These are phyloP conservation scores for Botrylloides violaceus DNA, from an alignment of 23 tunicate genomes.

Conservation along the genomic window DNA sequence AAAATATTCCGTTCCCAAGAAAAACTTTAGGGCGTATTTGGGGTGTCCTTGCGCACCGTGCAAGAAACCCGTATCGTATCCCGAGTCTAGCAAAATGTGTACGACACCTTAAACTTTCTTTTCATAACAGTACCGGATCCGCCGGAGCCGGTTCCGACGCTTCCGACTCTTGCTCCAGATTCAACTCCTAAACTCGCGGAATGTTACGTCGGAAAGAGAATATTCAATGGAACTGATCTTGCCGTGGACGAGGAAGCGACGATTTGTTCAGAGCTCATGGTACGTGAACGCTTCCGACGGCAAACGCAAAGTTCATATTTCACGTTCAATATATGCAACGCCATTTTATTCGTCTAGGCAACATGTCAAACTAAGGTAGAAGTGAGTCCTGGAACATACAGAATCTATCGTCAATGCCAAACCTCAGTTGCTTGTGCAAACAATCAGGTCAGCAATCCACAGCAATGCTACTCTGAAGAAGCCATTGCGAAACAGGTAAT, in stretches of 20 bases:
- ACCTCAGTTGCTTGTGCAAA: slow-evolving; percentile 21
- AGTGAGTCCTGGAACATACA: slow-evolving; percentile 5
- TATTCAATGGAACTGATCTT: neutral
- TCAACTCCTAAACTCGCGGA: neutral
- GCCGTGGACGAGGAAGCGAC: neutral
- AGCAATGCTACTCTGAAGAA: slow-evolving; percentile 11
- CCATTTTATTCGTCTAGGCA: neutral
- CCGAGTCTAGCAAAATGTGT: no score
- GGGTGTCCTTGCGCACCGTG: no score
- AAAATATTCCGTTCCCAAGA: no score
- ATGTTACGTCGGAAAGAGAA: neutral
- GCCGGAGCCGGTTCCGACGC: no score
- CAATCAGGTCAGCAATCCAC: slow-evolving; percentile 11
- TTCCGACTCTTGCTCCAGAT: no score
- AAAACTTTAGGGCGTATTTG: no score
- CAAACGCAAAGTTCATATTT: neutral
- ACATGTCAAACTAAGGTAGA: slow-evolving; percentile 26
- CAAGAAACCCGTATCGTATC: no score
- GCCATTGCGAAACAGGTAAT: slow-evolving; percentile 19
- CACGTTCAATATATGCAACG: neutral
- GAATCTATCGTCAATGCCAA: slow-evolving; percentile 22
- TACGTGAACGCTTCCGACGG: neutral
- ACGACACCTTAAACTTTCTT: no score
- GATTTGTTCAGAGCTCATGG: neutral
- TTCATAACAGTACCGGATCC: no score